Evolutionary conservation across 2,113 vertebrate genomes (phyloP), one percentile per base, ranked within the genome.

Genomic region (Dipodomys stephensi): DNA sequence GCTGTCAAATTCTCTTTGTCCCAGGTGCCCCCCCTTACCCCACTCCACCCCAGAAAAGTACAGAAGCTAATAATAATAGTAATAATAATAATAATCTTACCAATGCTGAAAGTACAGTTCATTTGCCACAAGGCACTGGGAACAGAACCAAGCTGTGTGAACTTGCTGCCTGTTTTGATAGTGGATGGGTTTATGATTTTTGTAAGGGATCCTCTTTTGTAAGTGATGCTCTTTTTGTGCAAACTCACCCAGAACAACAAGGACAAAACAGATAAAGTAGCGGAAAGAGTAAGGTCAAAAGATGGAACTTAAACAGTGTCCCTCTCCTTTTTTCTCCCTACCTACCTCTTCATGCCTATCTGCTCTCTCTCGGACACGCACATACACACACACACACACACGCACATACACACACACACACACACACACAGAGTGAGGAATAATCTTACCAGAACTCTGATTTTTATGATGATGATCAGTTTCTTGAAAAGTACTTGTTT

Each of bases 121-220:
- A 83, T 92, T 95, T 86, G 87, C 80, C 93, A 78, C 90, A 96
- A 95, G 94, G 94, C 95, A 88, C 95, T 96, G 83, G 93, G 79
- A 94, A 79, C 80, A 92, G 95, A 82, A 83, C 74, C 44, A 78
- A 84, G 83, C 62, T 89, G 28, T 87, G 74, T 97, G 91, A 87
- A 88, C 28, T 73, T 35, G 60, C 32, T 90, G 83, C 83, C 90
- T 67, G 53, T 86, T 79, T 72, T 93, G 95, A 57, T 88, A 76
- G 91, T 96, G 35, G 86, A 92, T 96, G 97, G 78, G 65, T 95
- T 94, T 80, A 79, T 84, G 9, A 25, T 49, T 91, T 96, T 95
- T 93, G 39, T 87, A 92, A 92, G 95, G 93, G 32, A 94, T 93
- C 76, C 71, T 39, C 35, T 91, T 96, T 95, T 93, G 39, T 87